Percentiles rank a stretch among this genome's conserved stretches.
Conservation (phyloP, 2,888 invertebrate genomes). For the Glyphotaelius pellucidus region DNA sequence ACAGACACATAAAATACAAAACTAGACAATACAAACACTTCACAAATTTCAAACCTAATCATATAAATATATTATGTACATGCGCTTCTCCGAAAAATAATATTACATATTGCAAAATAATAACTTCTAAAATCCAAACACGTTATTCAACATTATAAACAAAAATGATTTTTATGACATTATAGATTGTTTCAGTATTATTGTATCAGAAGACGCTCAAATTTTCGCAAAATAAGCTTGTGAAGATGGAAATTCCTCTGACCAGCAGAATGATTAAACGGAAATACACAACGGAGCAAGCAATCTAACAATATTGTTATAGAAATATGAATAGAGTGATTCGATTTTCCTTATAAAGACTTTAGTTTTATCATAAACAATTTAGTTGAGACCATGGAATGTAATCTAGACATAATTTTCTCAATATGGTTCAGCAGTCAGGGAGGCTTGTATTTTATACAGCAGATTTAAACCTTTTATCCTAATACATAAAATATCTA, state of each 20-base stretch:
- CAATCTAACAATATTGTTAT: background rate
- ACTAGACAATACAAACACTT: constrained; percentile 40
- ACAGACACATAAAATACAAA: constrained; percentile 23
- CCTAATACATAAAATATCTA: background rate
- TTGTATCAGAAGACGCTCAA: background rate
- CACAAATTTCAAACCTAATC: constrained; percentile 41
- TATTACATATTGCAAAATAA: background rate
- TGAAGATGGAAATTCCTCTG: background rate
- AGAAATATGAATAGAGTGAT: background rate
- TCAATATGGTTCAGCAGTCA: background rate
- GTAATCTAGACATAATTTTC: background rate
- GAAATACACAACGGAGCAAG: background rate
- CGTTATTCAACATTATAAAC: background rate
- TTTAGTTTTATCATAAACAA: background rate
- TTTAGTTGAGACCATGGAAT: background rate
- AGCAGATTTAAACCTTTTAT: background rate
- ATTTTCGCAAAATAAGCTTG: background rate
- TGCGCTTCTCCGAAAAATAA: background rate
- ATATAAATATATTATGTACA: background rate
- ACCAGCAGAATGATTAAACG: background rate
- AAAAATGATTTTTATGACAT: background rate
- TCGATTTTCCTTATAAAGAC: background rate
- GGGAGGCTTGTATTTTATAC: background rate
- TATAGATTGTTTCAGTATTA: background rate
- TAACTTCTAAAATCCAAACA: background rate